phyloP scores from a whole-genome alignment of 2,797 vertebrate species.

The Phrynocephalus vlangalii region DNA sequence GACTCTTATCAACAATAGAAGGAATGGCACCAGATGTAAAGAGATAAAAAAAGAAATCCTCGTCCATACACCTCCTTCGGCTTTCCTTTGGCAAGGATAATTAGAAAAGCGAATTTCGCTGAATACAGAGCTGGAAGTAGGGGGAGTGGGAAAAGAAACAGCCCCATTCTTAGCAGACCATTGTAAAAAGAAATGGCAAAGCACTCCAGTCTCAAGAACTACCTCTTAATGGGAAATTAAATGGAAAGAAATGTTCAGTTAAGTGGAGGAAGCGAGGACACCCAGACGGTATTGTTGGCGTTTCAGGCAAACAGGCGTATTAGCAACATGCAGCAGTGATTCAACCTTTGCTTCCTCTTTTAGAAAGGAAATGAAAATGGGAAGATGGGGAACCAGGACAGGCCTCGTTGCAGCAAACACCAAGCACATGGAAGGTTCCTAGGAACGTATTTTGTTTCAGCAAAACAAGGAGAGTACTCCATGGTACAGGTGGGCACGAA shows the following conservation, averaged over 20 bases:
- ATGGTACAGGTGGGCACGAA: too few species aligned
- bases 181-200: conserved; percentile 19
- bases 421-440: background rate
- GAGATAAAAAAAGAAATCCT: conserved; percentile 12
- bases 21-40: conserved; percentile 20
- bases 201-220: conserved; percentile 15
- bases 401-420: background rate
- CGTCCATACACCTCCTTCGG: background rate
- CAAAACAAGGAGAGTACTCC: background rate
- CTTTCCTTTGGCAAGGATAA: conserved; percentile 24
- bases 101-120: conserved; percentile 34
- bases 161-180: conserved; percentile 12
- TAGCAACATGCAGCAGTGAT: background rate
- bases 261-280: background rate
- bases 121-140: background rate
- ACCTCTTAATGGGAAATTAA: conserved; percentile 20
- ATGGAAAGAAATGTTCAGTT: conserved; percentile 1
- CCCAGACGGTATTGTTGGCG: background rate
- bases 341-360: background rate
- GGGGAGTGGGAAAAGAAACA: conserved; percentile 8
- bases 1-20: conserved; percentile 26
- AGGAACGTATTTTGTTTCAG: background rate
- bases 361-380: background rate
- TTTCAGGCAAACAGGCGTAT: background rate
- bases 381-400: background rate